phyloP scores from a whole-genome alignment of 2,797 vertebrate species.

The Melanotaenia parkinsoni region DNA sequence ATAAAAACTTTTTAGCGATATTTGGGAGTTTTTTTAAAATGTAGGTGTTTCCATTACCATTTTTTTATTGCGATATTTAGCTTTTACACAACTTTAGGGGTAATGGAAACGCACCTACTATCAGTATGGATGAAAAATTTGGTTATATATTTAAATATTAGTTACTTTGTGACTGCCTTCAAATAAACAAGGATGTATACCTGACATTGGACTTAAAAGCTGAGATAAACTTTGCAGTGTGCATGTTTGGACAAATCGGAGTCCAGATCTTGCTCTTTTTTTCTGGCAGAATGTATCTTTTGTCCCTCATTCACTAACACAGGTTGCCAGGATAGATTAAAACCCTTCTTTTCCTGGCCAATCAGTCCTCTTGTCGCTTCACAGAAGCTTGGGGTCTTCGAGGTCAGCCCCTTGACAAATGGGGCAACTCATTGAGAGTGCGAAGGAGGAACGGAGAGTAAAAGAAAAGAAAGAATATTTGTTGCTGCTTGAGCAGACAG shows the following conservation, averaged over 20 bases:
- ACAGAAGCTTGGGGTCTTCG: constrained; percentile 51
- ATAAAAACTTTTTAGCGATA: too few relatives aligned
- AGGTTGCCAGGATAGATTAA: constrained; percentile 43
- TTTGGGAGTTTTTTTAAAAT: too few relatives aligned
- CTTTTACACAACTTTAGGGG: too few relatives aligned
- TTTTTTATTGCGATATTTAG: too few relatives aligned
- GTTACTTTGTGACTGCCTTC: neutral
- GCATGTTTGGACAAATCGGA: constrained; percentile 20
- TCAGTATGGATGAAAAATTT: too few relatives aligned
- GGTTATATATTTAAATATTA: too few relatives aligned
- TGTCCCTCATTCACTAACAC: constrained; percentile 30
- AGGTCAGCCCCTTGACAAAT: constrained; percentile 77
- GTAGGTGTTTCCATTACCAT: too few relatives aligned
- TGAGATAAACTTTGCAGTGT: neutral
- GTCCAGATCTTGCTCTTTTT: constrained; percentile 21
- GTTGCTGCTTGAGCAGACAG: constrained; percentile 59
- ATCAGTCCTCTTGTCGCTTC: constrained; percentile 49
- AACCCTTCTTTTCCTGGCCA: constrained; percentile 35
- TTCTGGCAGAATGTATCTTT: constrained; percentile 34
- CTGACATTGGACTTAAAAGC: neutral
- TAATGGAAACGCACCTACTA: too few relatives aligned
- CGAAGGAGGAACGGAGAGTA: constrained; percentile 38
- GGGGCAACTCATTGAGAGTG: constrained; percentile 61
- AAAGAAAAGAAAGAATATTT: constrained; percentile 65
- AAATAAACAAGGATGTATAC: constrained; percentile 9